Evolutionary conservation across 2,888 invertebrate genomes (phyloP).

Genomic region (Melanostoma mellinum): DNA sequence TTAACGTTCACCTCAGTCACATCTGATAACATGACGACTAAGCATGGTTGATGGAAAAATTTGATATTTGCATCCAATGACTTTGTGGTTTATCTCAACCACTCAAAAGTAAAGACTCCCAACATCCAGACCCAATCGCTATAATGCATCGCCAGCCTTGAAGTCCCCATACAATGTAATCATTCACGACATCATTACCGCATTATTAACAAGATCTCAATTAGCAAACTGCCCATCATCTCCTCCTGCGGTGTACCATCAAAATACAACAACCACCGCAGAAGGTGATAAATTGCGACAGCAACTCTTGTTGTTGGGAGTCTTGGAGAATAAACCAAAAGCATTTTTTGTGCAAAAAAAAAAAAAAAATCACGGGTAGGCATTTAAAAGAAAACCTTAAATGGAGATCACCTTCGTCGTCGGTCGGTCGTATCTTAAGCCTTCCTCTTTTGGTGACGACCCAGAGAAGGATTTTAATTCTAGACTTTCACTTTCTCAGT

Average conservation of each 20-base stretch:
- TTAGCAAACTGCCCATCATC: constrained; percentile 73
- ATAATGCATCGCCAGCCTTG: constrained; percentile 62
- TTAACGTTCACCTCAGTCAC: not conserved
- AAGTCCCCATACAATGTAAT: constrained; percentile 65
- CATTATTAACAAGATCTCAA: constrained; percentile 73
- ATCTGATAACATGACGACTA: not conserved
- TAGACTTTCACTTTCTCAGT: constrained; percentile 73
- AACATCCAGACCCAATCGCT: not conserved
- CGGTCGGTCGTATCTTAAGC: constrained; percentile 50
- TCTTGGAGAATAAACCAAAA: constrained; percentile 47
- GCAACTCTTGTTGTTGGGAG: constrained; percentile 26
- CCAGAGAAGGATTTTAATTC: constrained; percentile 57
- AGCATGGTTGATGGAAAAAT: constrained; percentile 40
- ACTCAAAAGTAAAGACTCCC: constrained; percentile 16
- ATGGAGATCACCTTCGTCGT: constrained; percentile 74
- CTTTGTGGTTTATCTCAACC: constrained; percentile 54
- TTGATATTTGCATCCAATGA: constrained; percentile 58
- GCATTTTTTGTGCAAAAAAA: constrained; percentile 19
- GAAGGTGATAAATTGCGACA: constrained; percentile 74
- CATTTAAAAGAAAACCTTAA: constrained; percentile 48
- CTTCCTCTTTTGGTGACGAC: constrained; percentile 4
- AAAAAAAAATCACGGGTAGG: constrained; percentile 1
- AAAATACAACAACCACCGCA: constrained; percentile 56
- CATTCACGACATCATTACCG: constrained; percentile 72
- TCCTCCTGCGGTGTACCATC: constrained; percentile 72